Evolutionary conservation across 2,113 vertebrate species (phyloP).

Genomic region (Sula dactylatra): DNA sequence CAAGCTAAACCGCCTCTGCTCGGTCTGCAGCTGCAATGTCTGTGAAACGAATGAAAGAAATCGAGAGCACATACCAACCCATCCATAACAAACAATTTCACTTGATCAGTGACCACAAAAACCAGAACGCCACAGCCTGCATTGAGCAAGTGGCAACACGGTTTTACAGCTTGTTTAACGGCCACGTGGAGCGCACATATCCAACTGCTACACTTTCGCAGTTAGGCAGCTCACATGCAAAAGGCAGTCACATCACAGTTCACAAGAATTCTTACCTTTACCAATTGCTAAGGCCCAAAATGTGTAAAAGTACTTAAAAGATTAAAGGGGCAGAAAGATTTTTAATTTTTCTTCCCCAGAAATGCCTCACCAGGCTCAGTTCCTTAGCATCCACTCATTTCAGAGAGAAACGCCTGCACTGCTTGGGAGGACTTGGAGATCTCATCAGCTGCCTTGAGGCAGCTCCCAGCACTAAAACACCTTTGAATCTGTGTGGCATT

Average conservation of each 20-base stretch:
- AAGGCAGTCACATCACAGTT: neutral
- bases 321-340: neutral
- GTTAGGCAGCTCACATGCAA: neutral
- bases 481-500: neutral
- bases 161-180: neutral
- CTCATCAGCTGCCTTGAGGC: neutral
- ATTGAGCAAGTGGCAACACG: accelerated
- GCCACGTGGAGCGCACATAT: accelerated
- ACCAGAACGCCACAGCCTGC: neutral
- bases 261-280: neutral
- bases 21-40: neutral
- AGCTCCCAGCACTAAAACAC: neutral
- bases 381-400: neutral
- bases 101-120: neutral
- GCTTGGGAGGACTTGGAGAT: neutral
- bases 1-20: neutral
- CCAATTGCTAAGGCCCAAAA: neutral
- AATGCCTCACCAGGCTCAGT: neutral
- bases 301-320: neutral
- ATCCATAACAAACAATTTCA: neutral
- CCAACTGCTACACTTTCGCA: accelerated
- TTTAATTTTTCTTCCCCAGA: neutral
- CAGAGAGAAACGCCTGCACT: accelerated
- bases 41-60: neutral
- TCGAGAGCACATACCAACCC: neutral